Conservation (phyloP, 2,113 vertebrate genomes). For the Calonectris borealis region DNA sequence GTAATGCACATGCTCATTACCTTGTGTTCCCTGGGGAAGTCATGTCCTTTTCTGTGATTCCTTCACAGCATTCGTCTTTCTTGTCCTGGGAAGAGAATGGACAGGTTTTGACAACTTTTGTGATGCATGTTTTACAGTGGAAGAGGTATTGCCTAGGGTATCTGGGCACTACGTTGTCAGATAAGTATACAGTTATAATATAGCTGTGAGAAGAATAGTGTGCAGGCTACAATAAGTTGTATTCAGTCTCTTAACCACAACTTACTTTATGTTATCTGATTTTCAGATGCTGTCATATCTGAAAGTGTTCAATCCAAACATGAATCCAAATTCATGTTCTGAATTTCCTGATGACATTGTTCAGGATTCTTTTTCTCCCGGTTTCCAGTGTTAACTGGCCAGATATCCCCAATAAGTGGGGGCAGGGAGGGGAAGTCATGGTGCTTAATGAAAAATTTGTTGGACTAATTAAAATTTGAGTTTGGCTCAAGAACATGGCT, state of each 20-base stretch:
- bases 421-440: too few species aligned
- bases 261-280: not conserved
- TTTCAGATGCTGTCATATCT: not conserved
- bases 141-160: not conserved
- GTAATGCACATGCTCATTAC: not conserved
- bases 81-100: not conserved
- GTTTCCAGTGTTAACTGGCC: not conserved
- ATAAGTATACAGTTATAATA: not conserved
- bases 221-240: not conserved
- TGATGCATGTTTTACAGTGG: not conserved
- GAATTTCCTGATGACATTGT: not conserved
- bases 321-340: not conserved
- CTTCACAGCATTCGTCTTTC: not conserved
- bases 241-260: not conserved
- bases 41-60: not conserved
- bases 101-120: not conserved
- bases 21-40: not conserved
- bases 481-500: not conserved
- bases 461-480: not conserved
- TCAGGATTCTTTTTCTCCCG: not conserved
- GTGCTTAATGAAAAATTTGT: not conserved
- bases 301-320: not conserved
- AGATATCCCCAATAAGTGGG: not conserved
- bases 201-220: not conserved
- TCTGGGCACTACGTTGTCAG: not conserved